Evolutionary conservation across 1,140 invertebrate species (phyloP), one percentile per base, ranked within the genome.

Genomic region (Xylocopa sonorina): DNA sequence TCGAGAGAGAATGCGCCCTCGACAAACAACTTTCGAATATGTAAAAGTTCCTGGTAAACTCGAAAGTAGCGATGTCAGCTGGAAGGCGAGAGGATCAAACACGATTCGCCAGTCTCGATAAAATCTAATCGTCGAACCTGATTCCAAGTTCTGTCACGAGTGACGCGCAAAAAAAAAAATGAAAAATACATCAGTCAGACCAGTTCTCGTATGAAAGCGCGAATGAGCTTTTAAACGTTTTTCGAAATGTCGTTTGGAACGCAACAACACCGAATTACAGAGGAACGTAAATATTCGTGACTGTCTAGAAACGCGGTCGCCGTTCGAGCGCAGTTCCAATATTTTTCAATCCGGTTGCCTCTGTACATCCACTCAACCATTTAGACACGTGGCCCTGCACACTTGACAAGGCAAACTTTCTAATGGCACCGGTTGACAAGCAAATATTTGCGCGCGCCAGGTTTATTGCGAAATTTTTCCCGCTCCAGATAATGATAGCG

Each of bases 261-360:
- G 24, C 41, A 27, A 12, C 3, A 24, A 14, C 18, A 21, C 7
- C 57, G 32, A 34, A 34, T 34, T 64, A 29, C 38, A 4, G 41
- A 6, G 38, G 18, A 46, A 46, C 41, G 18, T 64, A 21, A 64
- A 64, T 64, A 38, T 69, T 38, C 27, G 50, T 38, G n/a, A 41
- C 18, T 2, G 34, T 10, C 67, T 24, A 12, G 12, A 1, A 27
- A n/a, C 38, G 48, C 66, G 7, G 16, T 12, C 1, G n/a, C 18
- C 18, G 27, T 41, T 21, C 9, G 41, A 29, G 27, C 43, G 21
- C 32, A 24, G 12, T 6, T 58, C 24, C 53, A 38, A 62, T 50
- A 73, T 73, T 73, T 62, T 62, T 62, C 57, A 62, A 73, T 62
- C 14, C 55, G 18, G 29, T 32, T 7, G 21, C 55, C 27, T 7